Conservation (phyloP, 2,888 invertebrate genomes). For the Heliconius sara region DNA sequence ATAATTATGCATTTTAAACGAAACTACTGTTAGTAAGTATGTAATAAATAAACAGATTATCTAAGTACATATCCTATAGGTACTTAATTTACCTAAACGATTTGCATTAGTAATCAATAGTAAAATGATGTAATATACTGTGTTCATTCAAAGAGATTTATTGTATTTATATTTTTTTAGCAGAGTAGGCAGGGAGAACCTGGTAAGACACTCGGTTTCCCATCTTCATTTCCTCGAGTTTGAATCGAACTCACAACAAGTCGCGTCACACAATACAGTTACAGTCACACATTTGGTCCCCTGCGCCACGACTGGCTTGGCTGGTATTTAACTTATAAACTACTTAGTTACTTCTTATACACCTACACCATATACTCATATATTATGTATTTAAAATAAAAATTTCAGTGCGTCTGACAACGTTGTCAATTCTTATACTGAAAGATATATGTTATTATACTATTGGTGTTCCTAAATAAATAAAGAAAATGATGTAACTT, state of each 20-base stretch:
- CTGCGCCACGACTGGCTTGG: no score
- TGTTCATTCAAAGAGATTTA: conserved; percentile 38
- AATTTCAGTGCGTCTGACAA: background rate
- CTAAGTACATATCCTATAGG: background rate
- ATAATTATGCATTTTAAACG: conserved; percentile 11
- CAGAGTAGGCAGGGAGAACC: background rate
- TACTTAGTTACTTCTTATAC: no score
- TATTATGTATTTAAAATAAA: background rate
- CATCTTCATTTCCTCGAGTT: no score
- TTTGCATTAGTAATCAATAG: conserved; percentile 25
- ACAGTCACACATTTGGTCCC: no score
- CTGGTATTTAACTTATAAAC: no score
- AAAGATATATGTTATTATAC: no score
- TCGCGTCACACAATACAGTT: no score
- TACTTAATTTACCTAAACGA: conserved; percentile 27
- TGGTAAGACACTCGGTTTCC: no score
- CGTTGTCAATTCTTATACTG: background rate
- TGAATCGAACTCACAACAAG: no score
- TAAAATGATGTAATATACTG: conserved; percentile 35
- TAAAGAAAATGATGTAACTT: conserved; percentile 37
- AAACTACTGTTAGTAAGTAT: background rate
- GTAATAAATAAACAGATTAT: no score
- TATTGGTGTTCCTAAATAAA: conserved; percentile 6
- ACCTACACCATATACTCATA: no score
- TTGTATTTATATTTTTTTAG: background rate